Percentiles rank a stretch among this genome's conserved stretches.
Evolutionary conservation across 2,888 invertebrate genomes (phyloP).

Genomic region (Aproaerema taeniolella): DNA sequence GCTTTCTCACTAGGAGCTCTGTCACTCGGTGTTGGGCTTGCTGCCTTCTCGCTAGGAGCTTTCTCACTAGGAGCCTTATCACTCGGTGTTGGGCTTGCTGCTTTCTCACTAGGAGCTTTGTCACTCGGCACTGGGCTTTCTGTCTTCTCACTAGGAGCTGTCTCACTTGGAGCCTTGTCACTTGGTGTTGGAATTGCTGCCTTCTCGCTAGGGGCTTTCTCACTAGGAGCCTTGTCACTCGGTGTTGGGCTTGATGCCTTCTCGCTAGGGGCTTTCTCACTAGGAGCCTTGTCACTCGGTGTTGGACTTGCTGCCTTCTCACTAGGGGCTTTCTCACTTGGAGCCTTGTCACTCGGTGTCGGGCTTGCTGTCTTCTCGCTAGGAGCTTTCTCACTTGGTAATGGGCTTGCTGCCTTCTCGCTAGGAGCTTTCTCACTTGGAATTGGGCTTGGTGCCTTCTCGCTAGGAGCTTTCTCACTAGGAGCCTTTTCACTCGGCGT

Average conservation of each 20-base stretch:
- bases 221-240: neutral
- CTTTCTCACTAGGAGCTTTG: too few species aligned
- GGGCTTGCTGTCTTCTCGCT: neutral
- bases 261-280: neutral
- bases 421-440: constrained; percentile 15
- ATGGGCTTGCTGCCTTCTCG: neutral
- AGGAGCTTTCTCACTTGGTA: neutral
- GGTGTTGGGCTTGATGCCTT: neutral
- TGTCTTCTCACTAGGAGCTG: constrained; percentile 8
- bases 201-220: neutral
- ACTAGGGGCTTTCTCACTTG: neutral
- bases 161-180: constrained; percentile 14
- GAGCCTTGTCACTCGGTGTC: neutral
- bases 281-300: neutral
- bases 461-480: neutral
- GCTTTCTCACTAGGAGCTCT: neutral
- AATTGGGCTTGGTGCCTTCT: constrained; percentile 10
- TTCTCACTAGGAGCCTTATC: constrained; percentile 1
- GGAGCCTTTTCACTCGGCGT: neutral
- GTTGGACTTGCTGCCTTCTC: neutral
- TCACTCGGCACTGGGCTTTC: constrained; percentile 8
- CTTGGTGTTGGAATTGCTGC: neutral
- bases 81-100: neutral
- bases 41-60: constrained; percentile 6
- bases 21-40: neutral